A percentile compares a stretch with the other conserved stretches of the same genome.
These are phyloP conservation scores for Xestia rhomboidea DNA, from an alignment of 2,888 invertebrate species.

Conservation along the genomic window DNA sequence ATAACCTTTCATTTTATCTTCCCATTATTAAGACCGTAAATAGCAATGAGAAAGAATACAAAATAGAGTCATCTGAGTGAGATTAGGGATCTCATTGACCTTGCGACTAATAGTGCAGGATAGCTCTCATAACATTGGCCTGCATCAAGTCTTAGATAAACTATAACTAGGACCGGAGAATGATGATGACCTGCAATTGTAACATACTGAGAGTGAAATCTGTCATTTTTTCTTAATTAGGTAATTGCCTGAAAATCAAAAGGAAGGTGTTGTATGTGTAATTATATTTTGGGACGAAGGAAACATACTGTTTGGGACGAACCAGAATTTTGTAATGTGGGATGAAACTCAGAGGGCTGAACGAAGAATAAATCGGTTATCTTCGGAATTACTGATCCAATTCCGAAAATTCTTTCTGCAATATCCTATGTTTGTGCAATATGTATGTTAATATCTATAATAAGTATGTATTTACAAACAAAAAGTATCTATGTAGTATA, in stretches of 20 bases:
- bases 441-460: too few species aligned
- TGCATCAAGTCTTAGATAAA: not conserved
- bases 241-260: not conserved
- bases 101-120: not conserved
- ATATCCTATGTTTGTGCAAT: too few species aligned
- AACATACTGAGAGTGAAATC: not conserved
- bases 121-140: not conserved
- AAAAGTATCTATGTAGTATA: too few species aligned
- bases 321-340: too few species aligned
- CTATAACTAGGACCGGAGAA: not conserved
- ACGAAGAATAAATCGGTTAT: not conserved
- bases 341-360: too few species aligned
- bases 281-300: too few species aligned
- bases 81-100: not conserved
- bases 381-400: not conserved
- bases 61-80: not conserved
- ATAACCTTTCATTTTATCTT: slow-evolving; percentile 14
- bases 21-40: not conserved
- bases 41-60: not conserved
- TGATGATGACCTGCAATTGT: not conserved
- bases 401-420: not conserved
- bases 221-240: not conserved
- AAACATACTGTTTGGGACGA: too few species aligned
- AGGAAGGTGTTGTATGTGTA: not conserved
- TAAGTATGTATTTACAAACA: too few species aligned